Evolutionary conservation across 2,797 vertebrate genomes (phyloP).

Genomic region (Pangasius sanitwongsei): DNA sequence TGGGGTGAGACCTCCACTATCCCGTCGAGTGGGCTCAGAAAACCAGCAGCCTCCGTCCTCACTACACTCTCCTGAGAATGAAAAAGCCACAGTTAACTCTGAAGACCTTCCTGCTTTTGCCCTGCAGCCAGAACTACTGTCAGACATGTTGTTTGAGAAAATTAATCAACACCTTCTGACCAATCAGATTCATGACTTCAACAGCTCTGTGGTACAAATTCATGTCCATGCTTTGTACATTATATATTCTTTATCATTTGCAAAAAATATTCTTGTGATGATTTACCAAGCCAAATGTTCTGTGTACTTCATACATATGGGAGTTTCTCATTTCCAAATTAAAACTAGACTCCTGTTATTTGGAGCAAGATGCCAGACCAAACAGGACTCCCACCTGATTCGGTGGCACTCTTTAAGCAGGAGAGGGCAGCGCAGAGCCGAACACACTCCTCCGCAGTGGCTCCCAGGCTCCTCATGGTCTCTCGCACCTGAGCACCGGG

Average conservation of each 20-base stretch:
- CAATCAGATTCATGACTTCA: background rate
- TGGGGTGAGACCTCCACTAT: slow-evolving; percentile 77
- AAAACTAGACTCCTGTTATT: slow-evolving; percentile 2
- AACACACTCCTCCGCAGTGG: slow-evolving; percentile 87
- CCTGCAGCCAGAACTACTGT: background rate
- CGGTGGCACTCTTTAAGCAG: slow-evolving; percentile 88
- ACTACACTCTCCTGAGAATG: slow-evolving; percentile 79
- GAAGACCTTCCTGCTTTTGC: background rate
- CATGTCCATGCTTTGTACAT: background rate
- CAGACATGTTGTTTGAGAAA: background rate
- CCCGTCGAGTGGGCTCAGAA: slow-evolving; percentile 80
- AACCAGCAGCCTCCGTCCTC: slow-evolving; percentile 80
- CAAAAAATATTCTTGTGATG: background rate
- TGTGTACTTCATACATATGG: background rate
- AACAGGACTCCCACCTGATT: slow-evolving; percentile 79
- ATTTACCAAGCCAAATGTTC: slow-evolving; percentile 1
- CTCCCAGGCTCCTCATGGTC: slow-evolving; percentile 87
- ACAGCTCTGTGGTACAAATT: background rate
- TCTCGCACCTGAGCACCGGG: slow-evolving; percentile 89
- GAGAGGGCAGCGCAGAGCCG: slow-evolving; percentile 89
- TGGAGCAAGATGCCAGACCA: slow-evolving; percentile 3
- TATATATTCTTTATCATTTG: background rate
- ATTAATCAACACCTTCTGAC: background rate
- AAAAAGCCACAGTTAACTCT: background rate
- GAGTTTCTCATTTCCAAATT: background rate